Percentiles rank a stretch among this genome's conserved stretches.
Conservation (phyloP, 2,797 vertebrate genomes). For the Phalanger gymnotis region DNA sequence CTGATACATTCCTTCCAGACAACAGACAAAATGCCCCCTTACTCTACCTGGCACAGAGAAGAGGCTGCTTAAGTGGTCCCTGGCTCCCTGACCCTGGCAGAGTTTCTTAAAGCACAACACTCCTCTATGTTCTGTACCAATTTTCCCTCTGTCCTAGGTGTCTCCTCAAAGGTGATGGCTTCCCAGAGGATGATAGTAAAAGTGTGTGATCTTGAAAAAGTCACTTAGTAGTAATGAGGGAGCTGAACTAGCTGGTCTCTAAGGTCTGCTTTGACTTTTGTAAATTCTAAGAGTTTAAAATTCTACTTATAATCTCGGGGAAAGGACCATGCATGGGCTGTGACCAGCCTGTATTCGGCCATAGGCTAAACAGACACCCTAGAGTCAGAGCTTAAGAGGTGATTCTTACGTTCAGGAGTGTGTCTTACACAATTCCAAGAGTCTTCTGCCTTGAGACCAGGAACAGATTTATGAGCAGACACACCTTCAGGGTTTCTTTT, state of each 20-base stretch:
- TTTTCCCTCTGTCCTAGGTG: slow-evolving; percentile 30
- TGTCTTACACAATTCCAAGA: neutral
- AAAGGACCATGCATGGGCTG: neutral
- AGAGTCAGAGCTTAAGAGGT: neutral
- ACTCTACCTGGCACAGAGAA: slow-evolving; percentile 48
- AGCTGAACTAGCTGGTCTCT: neutral
- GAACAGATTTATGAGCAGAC: slow-evolving; percentile 35
- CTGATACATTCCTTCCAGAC: slow-evolving; percentile 40
- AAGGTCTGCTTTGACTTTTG: neutral
- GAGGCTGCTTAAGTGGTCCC: slow-evolving; percentile 50
- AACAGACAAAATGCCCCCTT: slow-evolving; percentile 38
- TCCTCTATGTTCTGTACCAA: slow-evolving; percentile 12
- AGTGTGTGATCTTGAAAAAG: neutral
- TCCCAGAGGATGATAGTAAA: neutral
- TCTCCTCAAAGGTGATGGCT: slow-evolving; percentile 47
- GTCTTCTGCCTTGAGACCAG: slow-evolving; percentile 25
- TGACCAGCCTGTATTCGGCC: neutral
- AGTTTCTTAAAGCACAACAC: slow-evolving; percentile 49
- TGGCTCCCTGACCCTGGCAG: slow-evolving; percentile 32
- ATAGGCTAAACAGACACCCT: slow-evolving; percentile 7
- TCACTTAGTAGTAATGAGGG: neutral
- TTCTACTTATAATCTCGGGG: neutral
- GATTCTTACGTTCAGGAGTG: slow-evolving; percentile 22
- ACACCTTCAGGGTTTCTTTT: slow-evolving; percentile 52
- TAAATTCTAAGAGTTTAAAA: neutral